Evolutionary conservation across 1,140 invertebrate genomes (phyloP).

Genomic region (Palaemon carinicauda): DNA sequence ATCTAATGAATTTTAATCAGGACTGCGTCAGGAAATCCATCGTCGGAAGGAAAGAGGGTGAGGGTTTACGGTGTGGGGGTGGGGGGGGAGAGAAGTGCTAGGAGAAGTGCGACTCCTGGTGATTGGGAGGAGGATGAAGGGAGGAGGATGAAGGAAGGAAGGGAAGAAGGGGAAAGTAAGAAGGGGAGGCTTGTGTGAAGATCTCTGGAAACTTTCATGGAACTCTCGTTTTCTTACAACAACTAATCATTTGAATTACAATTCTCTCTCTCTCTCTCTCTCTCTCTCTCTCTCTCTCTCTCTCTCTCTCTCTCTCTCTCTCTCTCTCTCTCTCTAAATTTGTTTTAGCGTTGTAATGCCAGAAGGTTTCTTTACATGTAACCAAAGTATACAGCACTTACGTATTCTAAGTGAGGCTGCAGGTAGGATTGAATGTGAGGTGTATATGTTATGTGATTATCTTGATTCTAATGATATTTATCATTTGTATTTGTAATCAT

Average conservation of each 20-base stretch:
- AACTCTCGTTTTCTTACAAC: too few relatives aligned
- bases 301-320: neutral
- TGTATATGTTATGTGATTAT: too few relatives aligned
- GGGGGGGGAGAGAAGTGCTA: neutral
- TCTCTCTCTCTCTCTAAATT: neutral
- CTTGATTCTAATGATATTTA: too few relatives aligned
- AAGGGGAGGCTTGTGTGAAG: neutral
- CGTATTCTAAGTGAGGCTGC: too few relatives aligned
- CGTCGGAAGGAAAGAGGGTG: neutral
- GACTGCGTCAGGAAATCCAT: neutral
- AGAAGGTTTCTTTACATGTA: too few relatives aligned
- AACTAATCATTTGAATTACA: too few relatives aligned
- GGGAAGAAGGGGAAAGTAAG: neutral
- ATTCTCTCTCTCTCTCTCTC: slow-evolving; percentile 6
- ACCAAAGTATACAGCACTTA: too few relatives aligned
- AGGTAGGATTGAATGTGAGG: too few relatives aligned
- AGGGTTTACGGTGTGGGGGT: neutral
- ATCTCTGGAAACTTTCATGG: neutral
- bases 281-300: neutral
- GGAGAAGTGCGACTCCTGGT: neutral
- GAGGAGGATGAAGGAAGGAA: neutral
- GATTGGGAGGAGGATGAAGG: neutral
- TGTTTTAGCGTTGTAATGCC: neutral
- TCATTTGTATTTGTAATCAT: too few relatives aligned
- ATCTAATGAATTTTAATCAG: neutral